These are phyloP conservation scores for Polyommatus iphigenia DNA, from an alignment of 2,888 invertebrate genomes.

Conservation along the genomic window DNA sequence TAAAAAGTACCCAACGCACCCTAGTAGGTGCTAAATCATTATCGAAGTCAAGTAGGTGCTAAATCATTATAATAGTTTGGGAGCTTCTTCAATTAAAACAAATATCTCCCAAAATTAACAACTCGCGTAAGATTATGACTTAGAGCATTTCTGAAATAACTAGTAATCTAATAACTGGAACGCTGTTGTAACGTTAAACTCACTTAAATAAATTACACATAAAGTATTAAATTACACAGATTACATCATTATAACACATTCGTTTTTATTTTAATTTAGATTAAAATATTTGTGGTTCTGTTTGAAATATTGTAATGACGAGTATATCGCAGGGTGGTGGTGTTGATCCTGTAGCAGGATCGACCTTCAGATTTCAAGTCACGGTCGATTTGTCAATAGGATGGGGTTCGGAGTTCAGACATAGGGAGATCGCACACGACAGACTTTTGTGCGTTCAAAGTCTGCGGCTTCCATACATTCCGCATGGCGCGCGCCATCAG, in stretches of 20 bases:
- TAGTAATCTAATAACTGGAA: not conserved
- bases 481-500: no score
- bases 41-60: no score
- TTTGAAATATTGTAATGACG: not conserved
- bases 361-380: not conserved
- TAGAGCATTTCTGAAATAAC: not conserved
- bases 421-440: no score
- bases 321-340: not conserved
- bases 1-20: no score
- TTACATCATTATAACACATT: not conserved
- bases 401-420: constrained; percentile 4
- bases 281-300: not conserved
- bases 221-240: constrained; percentile 8
- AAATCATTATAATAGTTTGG: no score
- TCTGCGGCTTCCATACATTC: no score
- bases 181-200: not conserved
- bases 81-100: no score
- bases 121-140: not conserved
- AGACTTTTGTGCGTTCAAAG: no score
- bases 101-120: no score
- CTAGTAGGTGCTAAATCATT: no score
- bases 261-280: not conserved
- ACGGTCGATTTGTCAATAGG: not conserved
- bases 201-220: not conserved
- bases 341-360: not conserved